phyloP scores from a whole-genome alignment of 2,888 invertebrate genomes.

The Holacanthella duospinosa region DNA sequence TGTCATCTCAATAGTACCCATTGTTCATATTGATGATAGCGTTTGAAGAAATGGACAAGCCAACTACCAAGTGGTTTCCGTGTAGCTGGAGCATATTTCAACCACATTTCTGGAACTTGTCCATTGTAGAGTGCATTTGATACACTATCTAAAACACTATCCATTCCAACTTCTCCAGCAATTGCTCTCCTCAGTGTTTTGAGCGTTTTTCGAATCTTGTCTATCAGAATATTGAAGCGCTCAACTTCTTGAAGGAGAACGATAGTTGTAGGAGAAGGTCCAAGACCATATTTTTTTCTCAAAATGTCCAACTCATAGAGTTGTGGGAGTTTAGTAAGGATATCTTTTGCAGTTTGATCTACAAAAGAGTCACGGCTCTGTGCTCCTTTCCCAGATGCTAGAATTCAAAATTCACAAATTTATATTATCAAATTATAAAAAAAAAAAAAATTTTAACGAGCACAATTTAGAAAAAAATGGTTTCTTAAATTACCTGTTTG shows the following conservation, averaged over 20 bases:
- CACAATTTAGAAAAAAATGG: too few relatives aligned
- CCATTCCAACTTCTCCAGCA: constrained; percentile 88
- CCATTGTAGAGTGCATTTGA: constrained; percentile 75
- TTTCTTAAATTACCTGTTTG: constrained; percentile 69
- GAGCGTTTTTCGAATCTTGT: constrained; percentile 58
- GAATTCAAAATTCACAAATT: too few relatives aligned
- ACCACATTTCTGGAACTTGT: constrained; percentile 68
- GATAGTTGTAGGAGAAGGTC: constrained; percentile 70
- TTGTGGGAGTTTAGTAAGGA: constrained; percentile 62
- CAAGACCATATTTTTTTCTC: constrained; percentile 65
- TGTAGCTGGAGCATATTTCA: constrained; percentile 68
- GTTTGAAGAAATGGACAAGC: constrained; percentile 70
- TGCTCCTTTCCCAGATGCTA: constrained; percentile 48
- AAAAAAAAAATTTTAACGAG: too few relatives aligned
- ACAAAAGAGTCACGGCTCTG: constrained; percentile 80
- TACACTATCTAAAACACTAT: constrained; percentile 68
- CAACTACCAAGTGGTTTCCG: constrained; percentile 75
- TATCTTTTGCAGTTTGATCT: constrained; percentile 64
- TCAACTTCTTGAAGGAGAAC: constrained; percentile 79
- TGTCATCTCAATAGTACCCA: constrained; percentile 59
- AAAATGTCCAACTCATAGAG: constrained; percentile 71
- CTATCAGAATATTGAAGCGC: constrained; percentile 68
- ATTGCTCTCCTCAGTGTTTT: constrained; percentile 68
- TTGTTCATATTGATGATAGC: constrained; percentile 60
- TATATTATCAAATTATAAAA: background rate